Evolutionary conservation across 2,113 vertebrate species (phyloP), one percentile per base, ranked within the genome.

Genomic region (Panthera uncia): DNA sequence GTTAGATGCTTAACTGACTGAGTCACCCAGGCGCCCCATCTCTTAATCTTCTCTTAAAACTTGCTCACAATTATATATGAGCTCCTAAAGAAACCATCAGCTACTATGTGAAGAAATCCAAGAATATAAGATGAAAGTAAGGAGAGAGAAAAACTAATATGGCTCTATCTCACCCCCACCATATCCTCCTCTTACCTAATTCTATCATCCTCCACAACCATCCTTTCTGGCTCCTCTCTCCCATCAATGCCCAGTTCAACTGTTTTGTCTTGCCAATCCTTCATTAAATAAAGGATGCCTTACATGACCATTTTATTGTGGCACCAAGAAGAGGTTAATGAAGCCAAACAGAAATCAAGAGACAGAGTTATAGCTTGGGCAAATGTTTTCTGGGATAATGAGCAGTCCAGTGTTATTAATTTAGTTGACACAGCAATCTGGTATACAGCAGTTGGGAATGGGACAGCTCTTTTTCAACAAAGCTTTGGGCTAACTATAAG

Each of bases 391-490:
- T 3, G 10, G 88, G 48, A 85, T 94, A 94, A 90, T 23, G 69
- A 92, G 68, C 4, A 18, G 63, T 33, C 50, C 45, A 31, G 61
- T 1, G 12, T 93, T 97, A 94, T 94, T 90, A 66, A 96, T 90
- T 98, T 95, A 91, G 83, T 95, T 96, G 94, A 97, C 73, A 66
- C 7, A 71, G 69, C 93, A 63, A 18, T 90, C 83, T 96, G 86
- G 52, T 83, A 1, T 80, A 92, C 6, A 48, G 89, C 55, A 80
- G 29, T 52, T 0, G 0, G 48, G 83, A 95, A 87, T n/a, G 66
- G 79, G 93, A 88, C 45, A 84, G 79, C 73, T 94, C 68, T 94
- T 95, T 93, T 81, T 81, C 95, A 96, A 87, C 90, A 97, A 96
- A 84, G 92, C 97, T 96, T 85, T 96, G 87, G 76, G 87, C 65